Conservation (phyloP, 2,888 invertebrate species). For the Tinea pellionella region DNA sequence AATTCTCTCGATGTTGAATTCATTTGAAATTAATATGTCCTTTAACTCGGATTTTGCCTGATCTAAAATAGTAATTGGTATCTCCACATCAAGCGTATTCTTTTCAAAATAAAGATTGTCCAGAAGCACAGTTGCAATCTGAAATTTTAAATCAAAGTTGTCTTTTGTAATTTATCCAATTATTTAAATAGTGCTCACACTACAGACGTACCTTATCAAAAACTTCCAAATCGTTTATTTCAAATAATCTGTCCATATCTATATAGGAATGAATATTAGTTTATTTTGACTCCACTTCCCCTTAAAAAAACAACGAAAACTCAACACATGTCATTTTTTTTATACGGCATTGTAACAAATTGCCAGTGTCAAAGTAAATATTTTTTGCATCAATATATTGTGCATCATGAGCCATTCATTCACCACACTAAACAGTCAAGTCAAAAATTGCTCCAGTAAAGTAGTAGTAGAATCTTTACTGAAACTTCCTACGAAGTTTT, state of each 20-base stretch:
- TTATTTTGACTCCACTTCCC: too few species aligned
- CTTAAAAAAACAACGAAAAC: too few species aligned
- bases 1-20: conserved; percentile 28
- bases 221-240: conserved; percentile 24
- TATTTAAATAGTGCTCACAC: too few species aligned
- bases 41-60: conserved; percentile 21
- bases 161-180: background rate
- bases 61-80: conserved; percentile 20
- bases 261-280: background rate
- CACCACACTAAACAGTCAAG: too few species aligned
- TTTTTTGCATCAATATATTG: too few species aligned
- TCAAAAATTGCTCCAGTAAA: too few species aligned
- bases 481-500: too few species aligned
- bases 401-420: too few species aligned
- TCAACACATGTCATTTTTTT: too few species aligned
- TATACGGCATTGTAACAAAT: too few species aligned
- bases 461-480: too few species aligned
- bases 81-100: conserved; percentile 1
- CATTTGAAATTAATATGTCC: conserved; percentile 23
- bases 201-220: conserved; percentile 26
- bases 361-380: too few species aligned
- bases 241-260: conserved; percentile 31
- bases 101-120: conserved; percentile 4
- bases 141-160: background rate
- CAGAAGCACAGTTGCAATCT: background rate